Percentiles rank a stretch among this genome's conserved stretches.
phyloP scores from a whole-genome alignment of 2,113 vertebrate genomes.

The Lagopus leucura region DNA sequence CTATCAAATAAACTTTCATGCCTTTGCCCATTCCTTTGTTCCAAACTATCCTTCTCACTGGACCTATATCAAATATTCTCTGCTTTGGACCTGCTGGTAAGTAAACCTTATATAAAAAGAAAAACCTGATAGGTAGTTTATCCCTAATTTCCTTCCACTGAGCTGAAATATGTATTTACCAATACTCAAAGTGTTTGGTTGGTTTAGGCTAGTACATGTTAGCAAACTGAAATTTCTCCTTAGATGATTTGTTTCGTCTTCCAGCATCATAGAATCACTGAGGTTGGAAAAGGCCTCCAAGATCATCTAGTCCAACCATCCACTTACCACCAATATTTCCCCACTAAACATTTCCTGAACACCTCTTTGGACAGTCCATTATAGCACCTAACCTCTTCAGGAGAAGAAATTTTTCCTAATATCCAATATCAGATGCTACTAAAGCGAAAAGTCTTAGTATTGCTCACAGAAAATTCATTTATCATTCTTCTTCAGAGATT shows the following conservation, averaged over 20 bases:
- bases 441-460: not conserved
- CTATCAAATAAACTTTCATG: not conserved
- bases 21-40: not conserved
- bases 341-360: no score
- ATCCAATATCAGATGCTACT: not conserved
- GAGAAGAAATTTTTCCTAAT: no score
- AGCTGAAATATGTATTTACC: not conserved
- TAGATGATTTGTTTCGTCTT: no score
- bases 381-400: no score
- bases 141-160: not conserved
- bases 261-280: no score
- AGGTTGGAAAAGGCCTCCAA: no score
- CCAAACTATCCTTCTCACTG: not conserved
- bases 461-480: not conserved
- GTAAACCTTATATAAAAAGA: not conserved
- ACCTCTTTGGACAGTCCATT: no score
- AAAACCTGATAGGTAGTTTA: not conserved
- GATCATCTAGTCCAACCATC: no score
- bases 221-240: not conserved
- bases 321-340: no score
- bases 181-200: not conserved
- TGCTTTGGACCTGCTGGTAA: not conserved
- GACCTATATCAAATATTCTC: not conserved
- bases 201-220: not conserved
- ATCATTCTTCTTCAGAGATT: not conserved